Evolutionary conservation across 2,113 vertebrate genomes (phyloP).

Genomic region (Dunckerocampus dactyliophorus): DNA sequence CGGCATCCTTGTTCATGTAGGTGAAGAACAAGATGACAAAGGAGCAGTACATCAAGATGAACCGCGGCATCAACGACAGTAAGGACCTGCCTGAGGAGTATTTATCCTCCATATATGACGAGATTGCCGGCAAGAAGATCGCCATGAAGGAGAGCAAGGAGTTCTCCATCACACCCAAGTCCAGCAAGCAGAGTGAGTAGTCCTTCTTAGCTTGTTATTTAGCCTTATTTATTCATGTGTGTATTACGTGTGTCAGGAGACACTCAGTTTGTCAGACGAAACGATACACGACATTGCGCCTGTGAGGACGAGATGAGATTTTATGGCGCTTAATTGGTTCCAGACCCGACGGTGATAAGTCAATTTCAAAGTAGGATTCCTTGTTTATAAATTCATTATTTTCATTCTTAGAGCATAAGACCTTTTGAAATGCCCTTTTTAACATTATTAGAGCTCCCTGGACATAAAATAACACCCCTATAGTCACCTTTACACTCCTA

Average conservation of each 20-base stretch:
- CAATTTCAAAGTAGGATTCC: too few relatives aligned
- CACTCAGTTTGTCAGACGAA: too few relatives aligned
- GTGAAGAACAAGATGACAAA: slow-evolving; percentile 99
- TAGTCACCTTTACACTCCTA: too few relatives aligned
- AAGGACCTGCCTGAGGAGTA: slow-evolving; percentile 96
- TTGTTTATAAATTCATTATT: too few relatives aligned
- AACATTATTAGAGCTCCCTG: too few relatives aligned
- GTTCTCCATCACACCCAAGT: slow-evolving; percentile 86
- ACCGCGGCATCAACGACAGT: slow-evolving; percentile 95
- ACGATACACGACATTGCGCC: too few relatives aligned
- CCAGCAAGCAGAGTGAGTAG: slow-evolving; percentile 88
- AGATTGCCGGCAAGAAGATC: slow-evolving; percentile 97
- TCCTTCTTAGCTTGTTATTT: neutral
- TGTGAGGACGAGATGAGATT: too few relatives aligned
- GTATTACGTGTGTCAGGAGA: neutral
- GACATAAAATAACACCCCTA: too few relatives aligned
- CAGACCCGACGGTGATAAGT: too few relatives aligned
- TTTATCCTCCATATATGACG: slow-evolving; percentile 91
- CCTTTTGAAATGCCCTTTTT: too few relatives aligned
- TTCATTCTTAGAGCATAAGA: too few relatives aligned
- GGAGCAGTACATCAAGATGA: slow-evolving; percentile 99
- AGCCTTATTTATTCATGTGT: neutral
- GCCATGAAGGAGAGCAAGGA: slow-evolving; percentile 97
- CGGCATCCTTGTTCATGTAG: slow-evolving; percentile 50
- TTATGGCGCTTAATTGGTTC: too few relatives aligned